Evolutionary conservation across 2,113 vertebrate species (phyloP), one percentile per base, ranked within the genome.

Genomic region (Malurus melanocephalus): DNA sequence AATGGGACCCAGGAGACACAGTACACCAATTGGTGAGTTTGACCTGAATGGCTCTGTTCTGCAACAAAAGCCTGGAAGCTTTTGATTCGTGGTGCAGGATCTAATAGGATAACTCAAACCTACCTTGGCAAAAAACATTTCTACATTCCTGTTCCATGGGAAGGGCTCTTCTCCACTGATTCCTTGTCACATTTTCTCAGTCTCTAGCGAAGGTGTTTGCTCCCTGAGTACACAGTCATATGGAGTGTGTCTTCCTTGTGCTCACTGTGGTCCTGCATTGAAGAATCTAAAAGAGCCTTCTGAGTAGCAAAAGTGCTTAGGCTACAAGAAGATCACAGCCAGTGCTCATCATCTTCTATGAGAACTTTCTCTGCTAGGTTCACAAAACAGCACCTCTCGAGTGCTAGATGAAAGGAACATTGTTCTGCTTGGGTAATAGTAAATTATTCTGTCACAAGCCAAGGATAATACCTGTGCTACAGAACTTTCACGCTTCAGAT

Each of bases 11-110:
- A 98, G 99, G 90, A 98, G 98, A 90, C 99, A 99, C 98, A 99
- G 99, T 97, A 99, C 99, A 74, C 99, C 99, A 62, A 99, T 99
- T 72, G 98, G 99, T 99, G 94, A 94, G 99, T 98, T 56, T 32
- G 28, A n/a, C n/a, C 40, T 0, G 0, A 28, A 21, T 28, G n/a
- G 12, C 51, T 85, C 19, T 53, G 14, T 53, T 81, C 59, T 75
- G 32, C 45, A 27, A 1, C 32, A 38, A 51, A 77, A 87, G 16
- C 56, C 30, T 72, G 13, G 27, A 84, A 90, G 27, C 13, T 81
- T 64, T 79, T 72, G 33, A 35, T 80, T 83, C 68, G 65, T 85
- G 52, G 17, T 75, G 32, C 11, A 35, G 49, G 33, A 61, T 81
- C 38, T 55, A 28, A 52, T 69, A 28, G 49, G 45, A 9, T 65